Base-by-base conservation (phyloP, 2,797 vertebrate genomes). In the Crypturellus tataupa region DNA sequence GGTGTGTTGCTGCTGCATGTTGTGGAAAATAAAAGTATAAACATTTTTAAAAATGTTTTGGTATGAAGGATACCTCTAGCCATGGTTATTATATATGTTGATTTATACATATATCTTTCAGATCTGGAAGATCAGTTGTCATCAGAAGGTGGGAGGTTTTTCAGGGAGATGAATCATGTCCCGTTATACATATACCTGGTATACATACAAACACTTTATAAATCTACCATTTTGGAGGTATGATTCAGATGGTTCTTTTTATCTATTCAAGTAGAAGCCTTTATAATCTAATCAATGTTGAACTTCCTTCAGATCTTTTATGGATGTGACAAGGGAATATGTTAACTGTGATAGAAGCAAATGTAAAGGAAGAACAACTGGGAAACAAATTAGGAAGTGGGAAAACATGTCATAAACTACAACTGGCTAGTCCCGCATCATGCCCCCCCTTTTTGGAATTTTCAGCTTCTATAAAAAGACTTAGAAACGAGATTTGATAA, bases 381-480 rank as follows among this genome's bases (percentile, higher is more conserved):
- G 69, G 10, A 76, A 81, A 24, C 6, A 5, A 1, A 55, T 78
- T n/a, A 14, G 14, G 7, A 77, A 7, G 4, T 12, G 37, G 56
- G 4, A 84, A 4, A 2, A 24, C 3, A 2, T 37, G 14, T 51
- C 25, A 42, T 9, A 67, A 35, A 2, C 4, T 12, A 35, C 3
- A 67, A 7, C 4, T 55, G 12, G 1, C 6, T 63, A 0, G 0
- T 9, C 72, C 46, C 6, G 10, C 3, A 21, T 1, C 11, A 7
- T 70, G 5, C 3, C 3, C 2, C 2, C 2, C 4, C 1, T 29
- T 68, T 84, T 39, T 17, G 10, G 40, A 80, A 59, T 10, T 20
- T 4, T 3, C 17, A 65, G 14, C 3, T 71, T 51, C 12, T 18
- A 79, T 12, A n/a, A 10, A 78, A 72, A 55, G 7, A 29, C 21